phyloP scores from a whole-genome alignment of 1,140 invertebrate genomes.

The Brachionus rotundiformis region DNA sequence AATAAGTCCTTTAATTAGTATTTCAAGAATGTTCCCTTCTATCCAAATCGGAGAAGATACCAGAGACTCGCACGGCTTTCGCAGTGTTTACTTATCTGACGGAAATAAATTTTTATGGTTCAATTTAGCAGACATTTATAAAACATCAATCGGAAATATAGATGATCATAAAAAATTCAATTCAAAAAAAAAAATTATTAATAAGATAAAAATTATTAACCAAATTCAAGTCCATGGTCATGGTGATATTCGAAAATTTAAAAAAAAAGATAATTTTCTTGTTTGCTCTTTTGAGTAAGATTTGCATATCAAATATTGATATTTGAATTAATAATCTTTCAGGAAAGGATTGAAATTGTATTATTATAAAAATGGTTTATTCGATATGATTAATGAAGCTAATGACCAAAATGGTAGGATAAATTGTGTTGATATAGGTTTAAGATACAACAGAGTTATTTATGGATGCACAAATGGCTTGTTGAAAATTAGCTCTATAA shows the following conservation, averaged over 20 bases:
- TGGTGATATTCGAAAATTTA: conserved; percentile 32
- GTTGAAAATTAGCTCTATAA: neutral
- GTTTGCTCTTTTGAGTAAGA: neutral
- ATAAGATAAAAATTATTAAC: conserved; percentile 4
- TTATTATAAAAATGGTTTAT: neutral
- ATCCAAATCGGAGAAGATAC: conserved; percentile 28
- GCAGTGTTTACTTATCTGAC: conserved; percentile 33
- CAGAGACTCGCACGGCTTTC: neutral
- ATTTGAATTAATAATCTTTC: neutral
- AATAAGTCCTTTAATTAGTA: neutral
- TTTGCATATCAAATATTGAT: neutral
- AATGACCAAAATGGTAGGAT: neutral
- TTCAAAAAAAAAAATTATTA: neutral
- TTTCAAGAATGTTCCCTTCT: conserved; percentile 23
- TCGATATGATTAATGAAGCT: neutral
- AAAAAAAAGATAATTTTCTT: conserved; percentile 18
- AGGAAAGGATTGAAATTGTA: neutral
- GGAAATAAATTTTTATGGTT: conserved; percentile 42
- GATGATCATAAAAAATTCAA: too few relatives aligned
- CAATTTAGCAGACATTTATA: neutral
- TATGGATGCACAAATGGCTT: conserved; percentile 22
- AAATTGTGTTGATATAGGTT: neutral
- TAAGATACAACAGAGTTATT: neutral
- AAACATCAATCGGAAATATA: too few relatives aligned
- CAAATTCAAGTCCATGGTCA: neutral